Conservation (phyloP, 23 tunicate genomes). For the Styela plicata region DNA sequence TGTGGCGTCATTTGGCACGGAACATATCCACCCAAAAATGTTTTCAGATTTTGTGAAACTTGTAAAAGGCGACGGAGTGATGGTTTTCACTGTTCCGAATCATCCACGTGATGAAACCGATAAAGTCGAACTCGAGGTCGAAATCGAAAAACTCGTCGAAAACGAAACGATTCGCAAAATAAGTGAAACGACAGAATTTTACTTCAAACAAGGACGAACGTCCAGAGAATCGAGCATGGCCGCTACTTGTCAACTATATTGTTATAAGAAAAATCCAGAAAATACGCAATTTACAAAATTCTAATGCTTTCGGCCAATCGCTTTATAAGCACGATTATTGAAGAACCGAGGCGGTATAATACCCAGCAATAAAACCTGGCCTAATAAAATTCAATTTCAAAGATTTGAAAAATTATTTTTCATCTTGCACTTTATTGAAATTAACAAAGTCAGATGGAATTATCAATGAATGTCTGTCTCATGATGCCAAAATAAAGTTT, state of each 20-base stretch:
- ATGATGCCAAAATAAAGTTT: no score
- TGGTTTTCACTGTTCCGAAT: conserved; percentile 19
- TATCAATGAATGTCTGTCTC: no score
- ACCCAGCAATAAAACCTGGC: no score
- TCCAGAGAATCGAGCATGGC: background rate
- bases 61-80: conserved; percentile 21
- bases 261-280: conserved; percentile 11
- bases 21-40: conserved; percentile 24
- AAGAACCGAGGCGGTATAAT: no score
- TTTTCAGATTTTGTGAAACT: background rate
- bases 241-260: conserved; percentile 28
- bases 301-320: no score
- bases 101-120: conserved; percentile 10
- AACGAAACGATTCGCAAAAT: background rate
- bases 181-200: conserved; percentile 7
- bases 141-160: conserved; percentile 4
- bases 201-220: background rate
- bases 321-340: no score
- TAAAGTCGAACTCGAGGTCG: background rate
- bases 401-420: background rate
- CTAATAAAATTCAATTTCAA: no score
- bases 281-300: background rate
- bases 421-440: no score
- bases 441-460: no score
- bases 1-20: conserved; percentile 14